Evolutionary conservation across 2,113 vertebrate genomes (phyloP).

Genomic region (Oxyura jamaicensis): DNA sequence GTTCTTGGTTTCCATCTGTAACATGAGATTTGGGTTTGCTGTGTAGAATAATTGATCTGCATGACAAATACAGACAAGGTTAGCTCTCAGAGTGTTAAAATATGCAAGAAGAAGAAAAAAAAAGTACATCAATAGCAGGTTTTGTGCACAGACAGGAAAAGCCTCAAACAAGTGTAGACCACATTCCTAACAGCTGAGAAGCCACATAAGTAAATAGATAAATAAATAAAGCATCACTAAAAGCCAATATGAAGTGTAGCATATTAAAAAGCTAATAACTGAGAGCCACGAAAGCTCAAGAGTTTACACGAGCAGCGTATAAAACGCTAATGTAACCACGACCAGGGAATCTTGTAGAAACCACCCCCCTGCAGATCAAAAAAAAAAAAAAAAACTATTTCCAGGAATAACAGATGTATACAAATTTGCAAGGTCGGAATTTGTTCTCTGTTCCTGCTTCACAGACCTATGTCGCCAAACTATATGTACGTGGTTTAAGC

Average conservation of each 20-base stretch:
- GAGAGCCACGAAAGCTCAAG: neutral
- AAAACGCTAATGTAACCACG: neutral
- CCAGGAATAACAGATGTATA: neutral
- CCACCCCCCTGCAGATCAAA: neutral
- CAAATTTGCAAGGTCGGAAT: neutral
- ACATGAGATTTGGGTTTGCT: neutral
- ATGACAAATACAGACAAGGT: neutral
- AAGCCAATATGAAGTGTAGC: neutral
- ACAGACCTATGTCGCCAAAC: neutral
- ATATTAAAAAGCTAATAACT: conserved; percentile 28
- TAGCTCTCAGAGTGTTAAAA: neutral
- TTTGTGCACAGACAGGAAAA: neutral
- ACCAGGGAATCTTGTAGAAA: neutral
- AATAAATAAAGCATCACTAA: conserved; percentile 12
- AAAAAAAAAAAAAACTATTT: neutral
- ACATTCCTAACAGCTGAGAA: neutral
- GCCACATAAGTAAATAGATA: neutral
- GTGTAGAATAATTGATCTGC: neutral
- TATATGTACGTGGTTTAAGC: neutral
- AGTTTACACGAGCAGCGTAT: conserved; percentile 13
- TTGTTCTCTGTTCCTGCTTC: neutral
- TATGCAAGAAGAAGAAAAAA: neutral
- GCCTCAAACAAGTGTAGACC: neutral
- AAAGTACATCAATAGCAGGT: neutral
- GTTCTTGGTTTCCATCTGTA: neutral